phyloP scores from a whole-genome alignment of 1,140 invertebrate genomes.

The Listronotus oregonensis region DNA sequence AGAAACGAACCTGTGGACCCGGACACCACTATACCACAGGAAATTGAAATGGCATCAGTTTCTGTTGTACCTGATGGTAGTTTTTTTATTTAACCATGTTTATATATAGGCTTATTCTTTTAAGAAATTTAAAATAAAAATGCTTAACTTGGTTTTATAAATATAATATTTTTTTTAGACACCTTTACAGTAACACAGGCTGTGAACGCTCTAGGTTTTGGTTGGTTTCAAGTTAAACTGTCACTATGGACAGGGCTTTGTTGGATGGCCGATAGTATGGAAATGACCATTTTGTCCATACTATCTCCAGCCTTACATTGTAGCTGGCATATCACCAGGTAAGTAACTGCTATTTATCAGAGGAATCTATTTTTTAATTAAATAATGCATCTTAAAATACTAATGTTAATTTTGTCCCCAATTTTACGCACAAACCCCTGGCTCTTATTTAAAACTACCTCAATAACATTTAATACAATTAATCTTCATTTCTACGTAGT shows the following conservation, averaged over 20 bases:
- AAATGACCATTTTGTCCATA: conserved; percentile 96
- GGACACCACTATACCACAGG: conserved; percentile 59
- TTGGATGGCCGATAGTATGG: conserved; percentile 98
- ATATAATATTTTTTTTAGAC: conserved; percentile 63
- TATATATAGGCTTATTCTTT: background rate
- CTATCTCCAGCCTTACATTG: conserved; percentile 91
- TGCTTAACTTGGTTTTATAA: too few species aligned
- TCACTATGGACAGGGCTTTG: conserved; percentile 85
- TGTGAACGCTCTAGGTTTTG: conserved; percentile 94
- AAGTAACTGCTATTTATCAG: conserved; percentile 41
- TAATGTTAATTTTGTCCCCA: too few species aligned
- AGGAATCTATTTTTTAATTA: too few species aligned
- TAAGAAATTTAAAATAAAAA: too few species aligned
- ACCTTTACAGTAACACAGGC: conserved; percentile 94
- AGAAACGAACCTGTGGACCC: conserved; percentile 43
- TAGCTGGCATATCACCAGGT: conserved; percentile 89
- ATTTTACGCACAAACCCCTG: too few species aligned
- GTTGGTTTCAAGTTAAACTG: conserved; percentile 92
- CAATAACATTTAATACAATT: too few species aligned
- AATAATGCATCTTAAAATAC: too few species aligned
- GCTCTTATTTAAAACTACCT: too few species aligned
- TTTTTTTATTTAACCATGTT: conserved; percentile 26
- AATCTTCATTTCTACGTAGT: too few species aligned
- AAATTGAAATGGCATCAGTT: conserved; percentile 80
- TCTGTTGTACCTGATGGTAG: conserved; percentile 82